Evolutionary conservation across 2,113 vertebrate species (phyloP).

Genomic region (Catharus bicknelli): DNA sequence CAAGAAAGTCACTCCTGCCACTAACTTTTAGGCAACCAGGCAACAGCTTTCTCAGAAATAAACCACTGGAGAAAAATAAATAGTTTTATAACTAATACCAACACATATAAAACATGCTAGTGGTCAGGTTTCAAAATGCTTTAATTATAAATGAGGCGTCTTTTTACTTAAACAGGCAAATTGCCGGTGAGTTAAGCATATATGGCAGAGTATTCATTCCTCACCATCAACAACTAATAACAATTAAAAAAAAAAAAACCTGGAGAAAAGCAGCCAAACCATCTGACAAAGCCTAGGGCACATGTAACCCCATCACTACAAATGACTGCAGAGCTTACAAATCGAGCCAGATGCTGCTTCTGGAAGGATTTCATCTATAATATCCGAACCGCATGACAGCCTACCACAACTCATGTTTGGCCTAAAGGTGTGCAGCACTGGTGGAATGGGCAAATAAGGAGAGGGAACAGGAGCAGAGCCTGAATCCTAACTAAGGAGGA

Average conservation of each 20-base stretch:
- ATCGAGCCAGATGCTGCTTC: constrained; percentile 70
- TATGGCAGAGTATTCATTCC: not conserved
- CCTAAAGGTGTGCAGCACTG: constrained; percentile 60
- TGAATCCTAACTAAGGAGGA: not conserved
- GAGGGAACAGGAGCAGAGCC: not conserved
- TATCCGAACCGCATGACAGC: constrained; percentile 46
- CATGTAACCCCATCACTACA: constrained; percentile 62
- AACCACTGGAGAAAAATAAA: not conserved
- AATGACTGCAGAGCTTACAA: constrained; percentile 68
- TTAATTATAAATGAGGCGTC: not conserved
- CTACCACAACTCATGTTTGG: constrained; percentile 65
- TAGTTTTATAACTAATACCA: not conserved
- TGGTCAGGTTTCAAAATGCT: constrained; percentile 8
- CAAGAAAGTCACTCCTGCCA: not conserved
- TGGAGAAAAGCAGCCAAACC: constrained; percentile 61
- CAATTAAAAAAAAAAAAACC: not conserved
- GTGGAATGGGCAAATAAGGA: constrained; percentile 1
- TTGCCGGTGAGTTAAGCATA: not conserved
- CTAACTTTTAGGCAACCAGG: not conserved
- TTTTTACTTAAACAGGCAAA: constrained; percentile 31
- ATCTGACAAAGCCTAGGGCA: constrained; percentile 71
- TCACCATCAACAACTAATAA: constrained; percentile 25
- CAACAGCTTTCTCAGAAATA: not conserved
- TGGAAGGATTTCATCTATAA: constrained; percentile 73
- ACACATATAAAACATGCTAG: not conserved